Conservation (phyloP, 2,888 invertebrate species). For the Zaprionus obscuricornis region DNA sequence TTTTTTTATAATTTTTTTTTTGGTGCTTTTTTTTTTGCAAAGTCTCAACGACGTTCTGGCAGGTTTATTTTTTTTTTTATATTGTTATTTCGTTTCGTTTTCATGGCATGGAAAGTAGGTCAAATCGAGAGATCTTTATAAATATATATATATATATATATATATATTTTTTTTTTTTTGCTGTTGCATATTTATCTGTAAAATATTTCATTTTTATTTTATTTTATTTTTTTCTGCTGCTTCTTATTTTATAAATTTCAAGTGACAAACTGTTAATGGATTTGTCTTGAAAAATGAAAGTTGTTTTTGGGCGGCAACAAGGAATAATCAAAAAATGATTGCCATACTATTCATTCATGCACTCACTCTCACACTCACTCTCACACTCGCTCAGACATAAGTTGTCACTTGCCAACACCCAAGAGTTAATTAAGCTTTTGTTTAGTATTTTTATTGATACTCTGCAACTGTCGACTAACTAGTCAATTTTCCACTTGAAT, state of each 20-base stretch:
- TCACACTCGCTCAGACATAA: background rate
- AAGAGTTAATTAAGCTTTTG: constrained; percentile 4
- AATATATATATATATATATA: no score
- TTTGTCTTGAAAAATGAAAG: constrained; percentile 68
- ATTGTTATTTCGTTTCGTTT: constrained; percentile 46
- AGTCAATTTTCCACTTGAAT: constrained; percentile 20
- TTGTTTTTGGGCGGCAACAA: constrained; percentile 43
- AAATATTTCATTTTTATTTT: no score
- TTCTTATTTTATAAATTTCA: no score
- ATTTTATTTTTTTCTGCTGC: constrained; percentile 19
- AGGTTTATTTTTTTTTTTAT: constrained; percentile 29
- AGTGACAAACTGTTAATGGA: constrained; percentile 70
- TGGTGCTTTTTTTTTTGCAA: constrained; percentile 27
- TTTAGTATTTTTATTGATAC: constrained; percentile 1
- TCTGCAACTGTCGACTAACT: background rate
- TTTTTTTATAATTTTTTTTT: constrained; percentile 22
- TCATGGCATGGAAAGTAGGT: constrained; percentile 70
- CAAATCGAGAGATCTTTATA: constrained; percentile 76
- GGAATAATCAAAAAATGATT: constrained; percentile 7
- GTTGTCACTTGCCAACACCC: constrained; percentile 13
- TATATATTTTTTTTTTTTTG: constrained; percentile 45
- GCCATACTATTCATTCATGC: no score
- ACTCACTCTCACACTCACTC: background rate
- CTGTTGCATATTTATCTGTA: constrained; percentile 73
- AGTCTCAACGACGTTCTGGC: constrained; percentile 42